Base-by-base conservation (phyloP, 2,113 vertebrate genomes). In the Nycticryphes semicollaris region DNA sequence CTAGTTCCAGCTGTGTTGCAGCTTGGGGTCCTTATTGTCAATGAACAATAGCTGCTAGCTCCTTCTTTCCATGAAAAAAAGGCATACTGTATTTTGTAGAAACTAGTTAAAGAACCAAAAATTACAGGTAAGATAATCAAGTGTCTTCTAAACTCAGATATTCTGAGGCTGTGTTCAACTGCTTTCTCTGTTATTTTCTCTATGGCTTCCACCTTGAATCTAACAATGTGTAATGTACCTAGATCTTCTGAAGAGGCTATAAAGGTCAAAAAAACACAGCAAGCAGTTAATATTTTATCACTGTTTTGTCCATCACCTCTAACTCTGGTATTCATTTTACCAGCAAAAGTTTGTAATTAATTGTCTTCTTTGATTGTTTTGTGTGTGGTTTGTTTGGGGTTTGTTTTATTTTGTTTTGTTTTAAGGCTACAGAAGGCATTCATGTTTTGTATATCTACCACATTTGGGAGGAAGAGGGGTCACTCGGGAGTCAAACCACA, bases 261-360 rank as follows among this genome's bases (percentile, higher is more conserved):
- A 89, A 92, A 93, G 91, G 93, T 95, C 73, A 87, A 87, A 97
- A 83, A 97, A 88, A 81, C 97, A 96, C 94, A 94, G 93, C 97
- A 91, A 94, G 87, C 91, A 87, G 70, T 94, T 96, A 90, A 87
- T 85, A 94, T 90, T 86, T 95, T 94, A 43, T 96, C 95, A 93
- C 81, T 94, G 94, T 91, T 91, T 94, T 94, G 62, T 90, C 72
- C 66, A 77, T 63, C 35, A 15, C 73, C 72, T 96, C 95, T 84
- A 93, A 96, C 89, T 92, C 92, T 97, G 95, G 97, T 97, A 94
- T 96, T 94, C 84, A 94, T 97, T 94, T 96, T 97, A 96, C 96
- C 96, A 97, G 94, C 87, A 96, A 92, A 91, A 88, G 83, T 98
- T 92, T 90, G 50, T 87, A 95, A 91, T 83, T 87, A 14, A 84